Percentiles rank a stretch among this genome's conserved stretches.
Evolutionary conservation across 2,797 vertebrate species (phyloP).

Genomic region (Melanotaenia pygmaea): DNA sequence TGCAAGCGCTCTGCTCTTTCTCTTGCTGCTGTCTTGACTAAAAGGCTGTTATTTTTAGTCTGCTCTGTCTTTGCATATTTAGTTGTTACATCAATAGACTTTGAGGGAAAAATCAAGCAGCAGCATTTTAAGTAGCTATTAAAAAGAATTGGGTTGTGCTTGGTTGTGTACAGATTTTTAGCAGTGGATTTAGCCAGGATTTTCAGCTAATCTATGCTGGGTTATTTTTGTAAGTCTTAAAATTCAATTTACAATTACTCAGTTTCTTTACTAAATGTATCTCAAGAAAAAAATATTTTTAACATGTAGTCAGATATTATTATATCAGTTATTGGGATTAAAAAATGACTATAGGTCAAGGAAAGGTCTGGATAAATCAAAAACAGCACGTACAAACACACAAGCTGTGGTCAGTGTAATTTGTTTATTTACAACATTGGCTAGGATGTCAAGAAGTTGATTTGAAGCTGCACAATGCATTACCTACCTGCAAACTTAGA

Average conservation of each 20-base stretch:
- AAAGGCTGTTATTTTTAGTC: slow-evolving; percentile 66
- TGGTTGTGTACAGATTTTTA: slow-evolving; percentile 39
- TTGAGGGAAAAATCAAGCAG: slow-evolving; percentile 46
- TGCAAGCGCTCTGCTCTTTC: slow-evolving; percentile 18
- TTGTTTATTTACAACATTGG: slow-evolving; percentile 7
- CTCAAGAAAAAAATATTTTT: slow-evolving; percentile 4
- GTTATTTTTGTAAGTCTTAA: neutral
- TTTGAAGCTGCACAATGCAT: slow-evolving; percentile 2
- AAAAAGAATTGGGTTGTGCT: slow-evolving; percentile 35
- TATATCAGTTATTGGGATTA: neutral
- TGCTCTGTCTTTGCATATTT: slow-evolving; percentile 43
- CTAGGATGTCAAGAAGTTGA: slow-evolving; percentile 23
- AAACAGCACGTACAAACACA: neutral
- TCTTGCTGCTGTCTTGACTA: slow-evolving; percentile 32
- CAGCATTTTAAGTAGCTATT: slow-evolving; percentile 48
- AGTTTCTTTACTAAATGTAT: slow-evolving; percentile 1
- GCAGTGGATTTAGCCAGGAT: slow-evolving; percentile 11
- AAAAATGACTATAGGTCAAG: neutral
- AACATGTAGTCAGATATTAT: neutral
- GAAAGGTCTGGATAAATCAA: neutral
- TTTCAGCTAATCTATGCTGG: slow-evolving; percentile 1
- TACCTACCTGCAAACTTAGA: too few species aligned
- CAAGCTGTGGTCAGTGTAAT: slow-evolving; percentile 17
- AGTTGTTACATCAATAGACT: slow-evolving; percentile 54
- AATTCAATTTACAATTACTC: slow-evolving; percentile 10